phyloP scores from a whole-genome alignment of 2,888 invertebrate genomes.

The Cenopis cana region DNA sequence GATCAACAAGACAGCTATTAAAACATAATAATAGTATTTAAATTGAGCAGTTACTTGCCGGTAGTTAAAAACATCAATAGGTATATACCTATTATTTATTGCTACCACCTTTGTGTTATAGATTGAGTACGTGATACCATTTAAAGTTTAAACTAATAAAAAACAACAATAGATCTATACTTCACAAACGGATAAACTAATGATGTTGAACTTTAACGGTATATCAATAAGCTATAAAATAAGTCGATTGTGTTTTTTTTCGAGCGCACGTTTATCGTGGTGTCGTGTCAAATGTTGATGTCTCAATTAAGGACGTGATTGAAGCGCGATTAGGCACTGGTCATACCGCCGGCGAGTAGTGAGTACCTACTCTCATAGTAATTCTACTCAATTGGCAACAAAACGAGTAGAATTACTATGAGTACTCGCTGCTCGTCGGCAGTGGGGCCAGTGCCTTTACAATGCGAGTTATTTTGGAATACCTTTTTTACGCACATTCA shows the following conservation, averaged over 20 bases:
- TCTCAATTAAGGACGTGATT: constrained; percentile 41
- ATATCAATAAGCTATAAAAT: constrained; percentile 25
- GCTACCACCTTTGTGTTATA: constrained; percentile 22
- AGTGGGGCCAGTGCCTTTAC: no score
- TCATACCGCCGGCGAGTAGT: no score
- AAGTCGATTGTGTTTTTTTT: constrained; percentile 9
- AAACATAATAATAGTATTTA: constrained; percentile 5
- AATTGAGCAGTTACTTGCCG: constrained; percentile 28
- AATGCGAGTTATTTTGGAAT: constrained; percentile 2
- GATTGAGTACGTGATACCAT: constrained; percentile 45
- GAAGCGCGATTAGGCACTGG: no score
- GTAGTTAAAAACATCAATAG: constrained; percentile 28
- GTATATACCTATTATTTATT: constrained; percentile 23
- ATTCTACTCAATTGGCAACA: no score
- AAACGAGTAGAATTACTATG: no score
- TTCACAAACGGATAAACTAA: neutral
- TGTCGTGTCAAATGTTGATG: constrained; percentile 42
- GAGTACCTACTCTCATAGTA: no score
- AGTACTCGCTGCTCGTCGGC: no score
- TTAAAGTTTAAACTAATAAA: constrained; percentile 24
- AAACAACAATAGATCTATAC: constrained; percentile 16
- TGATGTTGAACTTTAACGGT: constrained; percentile 23
- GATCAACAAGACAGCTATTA: constrained; percentile 28
- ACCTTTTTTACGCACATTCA: neutral
- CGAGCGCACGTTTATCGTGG: constrained; percentile 5